Evolutionary conservation across 2,797 vertebrate species (phyloP).

Genomic region (Echeneis naucrates): DNA sequence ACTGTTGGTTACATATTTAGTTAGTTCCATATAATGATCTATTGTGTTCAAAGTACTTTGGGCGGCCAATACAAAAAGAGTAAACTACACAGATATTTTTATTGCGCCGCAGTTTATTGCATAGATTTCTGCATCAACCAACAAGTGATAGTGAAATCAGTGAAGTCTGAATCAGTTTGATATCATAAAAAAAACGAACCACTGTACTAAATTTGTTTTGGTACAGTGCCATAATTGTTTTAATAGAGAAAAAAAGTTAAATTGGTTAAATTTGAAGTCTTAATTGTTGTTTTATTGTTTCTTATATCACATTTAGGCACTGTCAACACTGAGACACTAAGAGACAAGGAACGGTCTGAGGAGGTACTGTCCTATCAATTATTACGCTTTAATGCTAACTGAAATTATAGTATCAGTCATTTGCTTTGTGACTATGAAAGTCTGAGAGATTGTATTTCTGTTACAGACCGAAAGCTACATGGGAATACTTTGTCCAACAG

Average conservation of each 20-base stretch:
- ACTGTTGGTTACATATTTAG: neutral
- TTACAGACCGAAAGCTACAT: constrained; percentile 60
- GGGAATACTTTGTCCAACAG: constrained; percentile 62
- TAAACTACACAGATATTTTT: neutral
- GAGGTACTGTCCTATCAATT: constrained; percentile 49
- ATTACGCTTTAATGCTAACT: neutral
- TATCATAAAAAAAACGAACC: neutral
- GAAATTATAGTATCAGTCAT: neutral
- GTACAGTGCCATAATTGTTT: too few species aligned
- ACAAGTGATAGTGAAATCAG: neutral
- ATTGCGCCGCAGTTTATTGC: constrained; percentile 6
- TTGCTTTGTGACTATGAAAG: neutral
- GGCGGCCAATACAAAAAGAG: too few species aligned
- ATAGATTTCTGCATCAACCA: neutral
- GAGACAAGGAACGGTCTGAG: constrained; percentile 20
- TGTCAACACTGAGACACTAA: neutral
- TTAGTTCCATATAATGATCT: constrained; percentile 5
- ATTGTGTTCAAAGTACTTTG: neutral
- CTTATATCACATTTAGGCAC: constrained; percentile 47
- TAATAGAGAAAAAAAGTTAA: too few species aligned
- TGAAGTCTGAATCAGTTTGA: too few species aligned
- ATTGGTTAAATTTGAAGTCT: too few species aligned
- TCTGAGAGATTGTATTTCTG: constrained; percentile 4
- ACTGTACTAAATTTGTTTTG: neutral
- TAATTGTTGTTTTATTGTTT: neutral